Evolutionary conservation across 2,797 vertebrate species (phyloP).

Genomic region (Tapera naevia): DNA sequence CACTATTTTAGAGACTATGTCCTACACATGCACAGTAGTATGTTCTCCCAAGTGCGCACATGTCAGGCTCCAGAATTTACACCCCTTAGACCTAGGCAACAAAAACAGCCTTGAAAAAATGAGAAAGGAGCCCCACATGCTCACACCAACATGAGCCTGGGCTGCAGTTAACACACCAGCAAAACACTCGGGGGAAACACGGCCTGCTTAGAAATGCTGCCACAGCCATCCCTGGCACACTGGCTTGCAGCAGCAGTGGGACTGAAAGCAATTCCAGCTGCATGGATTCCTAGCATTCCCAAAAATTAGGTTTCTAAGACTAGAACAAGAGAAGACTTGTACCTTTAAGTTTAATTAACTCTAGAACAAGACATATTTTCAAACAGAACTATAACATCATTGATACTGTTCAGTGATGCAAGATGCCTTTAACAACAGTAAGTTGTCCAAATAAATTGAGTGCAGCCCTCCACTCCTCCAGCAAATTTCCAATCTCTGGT

Average conservation of each 20-base stretch:
- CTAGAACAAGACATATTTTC: neutral
- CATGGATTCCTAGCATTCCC: neutral
- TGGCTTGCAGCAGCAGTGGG: neutral
- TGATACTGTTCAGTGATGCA: neutral
- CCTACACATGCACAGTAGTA: neutral
- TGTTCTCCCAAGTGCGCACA: accelerated
- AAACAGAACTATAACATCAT: neutral
- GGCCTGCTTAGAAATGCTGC: neutral
- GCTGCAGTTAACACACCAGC: neutral
- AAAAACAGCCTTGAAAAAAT: neutral
- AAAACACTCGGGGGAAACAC: neutral
- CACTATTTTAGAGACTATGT: neutral
- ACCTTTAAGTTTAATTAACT: slow-evolving; percentile 3
- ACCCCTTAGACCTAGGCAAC: neutral
- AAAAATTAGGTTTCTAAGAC: neutral
- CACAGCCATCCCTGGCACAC: neutral
- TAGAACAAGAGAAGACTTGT: neutral
- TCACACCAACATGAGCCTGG: neutral
- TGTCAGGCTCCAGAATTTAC: neutral
- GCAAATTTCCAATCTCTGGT: neutral
- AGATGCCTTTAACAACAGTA: neutral
- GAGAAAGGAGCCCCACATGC: neutral
- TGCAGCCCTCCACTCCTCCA: neutral
- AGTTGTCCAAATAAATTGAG: neutral
- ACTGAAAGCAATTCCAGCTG: neutral